phyloP scores from a whole-genome alignment of 2,797 vertebrate species.

The Anabas testudineus region DNA sequence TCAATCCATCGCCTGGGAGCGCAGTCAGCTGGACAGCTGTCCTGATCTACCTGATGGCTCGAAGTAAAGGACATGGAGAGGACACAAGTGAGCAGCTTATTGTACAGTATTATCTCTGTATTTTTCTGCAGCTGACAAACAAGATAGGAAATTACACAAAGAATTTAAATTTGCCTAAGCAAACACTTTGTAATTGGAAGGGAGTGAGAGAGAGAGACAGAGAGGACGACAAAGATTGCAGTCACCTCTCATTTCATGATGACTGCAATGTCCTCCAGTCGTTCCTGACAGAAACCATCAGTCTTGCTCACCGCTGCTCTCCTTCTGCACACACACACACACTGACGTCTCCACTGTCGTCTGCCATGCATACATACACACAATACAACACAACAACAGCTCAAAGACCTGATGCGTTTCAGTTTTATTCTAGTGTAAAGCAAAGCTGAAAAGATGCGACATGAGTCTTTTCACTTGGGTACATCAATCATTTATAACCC shows the following conservation, averaged over 20 bases:
- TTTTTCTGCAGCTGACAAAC: conserved; percentile 72
- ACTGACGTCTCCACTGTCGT: conserved; percentile 73
- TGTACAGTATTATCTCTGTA: conserved; percentile 41
- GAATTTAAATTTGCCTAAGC: neutral
- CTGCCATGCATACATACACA: conserved; percentile 55
- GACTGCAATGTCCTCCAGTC: conserved; percentile 48
- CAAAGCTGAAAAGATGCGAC: conserved; percentile 78
- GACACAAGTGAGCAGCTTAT: conserved; percentile 53
- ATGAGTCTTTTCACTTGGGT: conserved; percentile 70
- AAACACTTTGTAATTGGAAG: conserved; percentile 13
- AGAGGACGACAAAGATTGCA: conserved; percentile 44
- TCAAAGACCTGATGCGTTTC: neutral
- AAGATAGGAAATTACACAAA: conserved; percentile 6
- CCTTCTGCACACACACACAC: conserved; percentile 75
- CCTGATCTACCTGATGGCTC: conserved; percentile 73
- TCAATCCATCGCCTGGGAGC: conserved; percentile 84
- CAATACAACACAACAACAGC: conserved; percentile 15
- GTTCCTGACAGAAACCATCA: conserved; percentile 67
- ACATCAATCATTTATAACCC: conserved; percentile 22
- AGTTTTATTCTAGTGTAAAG: conserved; percentile 39
- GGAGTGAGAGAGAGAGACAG: conserved; percentile 12
- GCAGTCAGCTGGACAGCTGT: conserved; percentile 84
- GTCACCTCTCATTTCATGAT: conserved; percentile 70
- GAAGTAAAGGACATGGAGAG: conserved; percentile 76
- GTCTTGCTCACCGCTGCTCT: conserved; percentile 76